These are phyloP conservation scores for Tamandua tetradactyla DNA, from an alignment of 2,797 vertebrate genomes.

Conservation along the genomic window DNA sequence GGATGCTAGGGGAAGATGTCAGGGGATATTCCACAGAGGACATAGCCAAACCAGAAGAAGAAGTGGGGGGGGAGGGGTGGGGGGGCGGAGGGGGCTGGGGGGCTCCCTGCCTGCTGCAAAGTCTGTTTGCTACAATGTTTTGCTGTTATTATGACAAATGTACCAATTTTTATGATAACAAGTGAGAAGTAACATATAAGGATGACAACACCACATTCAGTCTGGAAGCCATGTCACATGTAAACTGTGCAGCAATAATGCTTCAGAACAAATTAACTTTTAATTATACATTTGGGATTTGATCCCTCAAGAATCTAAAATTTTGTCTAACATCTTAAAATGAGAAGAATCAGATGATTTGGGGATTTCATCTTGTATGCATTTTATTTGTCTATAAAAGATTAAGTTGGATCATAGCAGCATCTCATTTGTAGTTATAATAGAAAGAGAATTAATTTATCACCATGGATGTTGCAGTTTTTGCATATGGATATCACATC, in stretches of 20 bases:
- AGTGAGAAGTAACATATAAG: background rate
- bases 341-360: background rate
- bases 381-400: background rate
- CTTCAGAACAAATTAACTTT: slow-evolving; percentile 28
- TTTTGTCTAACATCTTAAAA: background rate
- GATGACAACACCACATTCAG: no score
- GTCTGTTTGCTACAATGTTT: no score
- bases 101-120: no score
- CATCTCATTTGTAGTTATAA: background rate
- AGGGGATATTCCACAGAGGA: no score
- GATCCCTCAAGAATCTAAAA: slow-evolving; percentile 63
- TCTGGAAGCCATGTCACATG: background rate
- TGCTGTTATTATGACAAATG: background rate
- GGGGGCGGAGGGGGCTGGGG: no score
- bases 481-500: no score
- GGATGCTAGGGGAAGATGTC: no score
- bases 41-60: no score
- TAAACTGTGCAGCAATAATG: background rate
- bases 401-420: background rate
- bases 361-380: background rate
- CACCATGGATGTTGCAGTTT: background rate
- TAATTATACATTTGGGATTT: slow-evolving; percentile 66
- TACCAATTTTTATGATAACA: background rate
- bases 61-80: no score
- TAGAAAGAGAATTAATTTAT: background rate